Conservation (phyloP, 2,888 invertebrate species). For the Muschampia plurimacula region DNA sequence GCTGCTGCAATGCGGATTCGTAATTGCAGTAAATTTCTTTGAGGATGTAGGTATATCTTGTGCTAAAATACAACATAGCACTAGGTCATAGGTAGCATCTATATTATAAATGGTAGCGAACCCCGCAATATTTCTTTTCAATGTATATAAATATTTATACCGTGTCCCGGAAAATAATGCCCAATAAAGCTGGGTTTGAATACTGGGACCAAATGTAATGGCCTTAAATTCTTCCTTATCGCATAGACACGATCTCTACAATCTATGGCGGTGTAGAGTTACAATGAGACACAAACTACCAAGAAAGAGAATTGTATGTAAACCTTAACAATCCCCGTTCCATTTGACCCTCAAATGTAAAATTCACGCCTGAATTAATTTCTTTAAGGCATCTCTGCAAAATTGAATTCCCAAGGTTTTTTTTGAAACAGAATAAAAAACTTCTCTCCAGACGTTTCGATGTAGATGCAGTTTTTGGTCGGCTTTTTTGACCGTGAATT, state of each 20-base stretch:
- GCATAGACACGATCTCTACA: conserved; percentile 68
- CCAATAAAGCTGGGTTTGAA: conserved; percentile 59
- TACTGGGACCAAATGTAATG: conserved; percentile 50
- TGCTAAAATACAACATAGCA: too few species aligned
- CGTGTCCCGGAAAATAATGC: conserved; percentile 54
- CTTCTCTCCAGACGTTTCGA: conserved; percentile 9
- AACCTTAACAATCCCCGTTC: conserved; percentile 57
- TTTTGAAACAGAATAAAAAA: conserved; percentile 45
- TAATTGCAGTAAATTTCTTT: too few species aligned
- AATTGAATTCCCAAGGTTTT: conserved; percentile 50
- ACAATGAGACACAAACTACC: conserved; percentile 65
- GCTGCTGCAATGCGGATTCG: too few species aligned
- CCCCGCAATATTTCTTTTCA: conserved; percentile 32
- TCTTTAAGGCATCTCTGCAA: conserved; percentile 51
- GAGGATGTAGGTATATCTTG: too few species aligned
- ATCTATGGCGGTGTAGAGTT: conserved; percentile 71
- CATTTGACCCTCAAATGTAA: conserved; percentile 61
- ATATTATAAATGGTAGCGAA: conserved; percentile 1
- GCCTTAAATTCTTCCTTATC: conserved; percentile 73
- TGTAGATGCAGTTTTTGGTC: conserved; percentile 5
- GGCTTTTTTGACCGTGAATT: conserved; percentile 4
- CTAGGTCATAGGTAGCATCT: too few species aligned
- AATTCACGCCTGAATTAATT: conserved; percentile 75
- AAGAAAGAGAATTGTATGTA: conserved; percentile 63
- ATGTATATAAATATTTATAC: conserved; percentile 47